Percentiles rank a stretch among this genome's conserved stretches.
Evolutionary conservation across 2,797 vertebrate genomes (phyloP).

Genomic region (Catharus ustulatus): DNA sequence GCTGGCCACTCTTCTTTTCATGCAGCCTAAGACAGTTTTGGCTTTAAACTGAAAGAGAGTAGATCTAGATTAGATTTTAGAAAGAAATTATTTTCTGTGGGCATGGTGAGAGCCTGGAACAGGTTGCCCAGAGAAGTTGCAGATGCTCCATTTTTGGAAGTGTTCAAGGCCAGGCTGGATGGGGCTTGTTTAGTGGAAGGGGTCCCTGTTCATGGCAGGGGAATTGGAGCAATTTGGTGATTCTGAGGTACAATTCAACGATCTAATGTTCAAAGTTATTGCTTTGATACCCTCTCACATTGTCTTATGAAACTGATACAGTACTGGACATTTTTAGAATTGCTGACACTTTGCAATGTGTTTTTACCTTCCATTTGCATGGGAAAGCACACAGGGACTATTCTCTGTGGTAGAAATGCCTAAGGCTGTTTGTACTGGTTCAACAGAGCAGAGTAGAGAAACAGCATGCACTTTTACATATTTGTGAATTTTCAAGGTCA

Average conservation of each 20-base stretch:
- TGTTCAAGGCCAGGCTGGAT: neutral
- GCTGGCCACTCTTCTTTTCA: neutral
- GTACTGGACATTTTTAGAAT: neutral
- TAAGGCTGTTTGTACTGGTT: constrained; percentile 15
- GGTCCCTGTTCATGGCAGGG: neutral
- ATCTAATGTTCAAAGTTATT: neutral
- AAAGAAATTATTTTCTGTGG: neutral
- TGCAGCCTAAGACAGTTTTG: neutral
- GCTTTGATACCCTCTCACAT: neutral
- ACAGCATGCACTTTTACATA: neutral
- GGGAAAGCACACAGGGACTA: neutral
- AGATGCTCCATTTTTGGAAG: neutral
- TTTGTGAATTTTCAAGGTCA: constrained; percentile 49
- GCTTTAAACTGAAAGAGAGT: neutral
- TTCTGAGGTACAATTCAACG: neutral
- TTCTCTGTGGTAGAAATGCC: neutral
- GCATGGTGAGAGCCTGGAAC: neutral
- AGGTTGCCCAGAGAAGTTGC: neutral
- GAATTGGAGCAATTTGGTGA: neutral
- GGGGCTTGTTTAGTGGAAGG: neutral
- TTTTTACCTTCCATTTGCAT: constrained; percentile 29
- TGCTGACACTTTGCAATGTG: neutral
- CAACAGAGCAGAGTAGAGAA: constrained; percentile 17
- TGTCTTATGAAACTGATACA: neutral
- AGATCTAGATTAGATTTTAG: neutral